phyloP scores from a whole-genome alignment of 2,797 vertebrate genomes.

The Parauchenoglanis ngamensis region DNA sequence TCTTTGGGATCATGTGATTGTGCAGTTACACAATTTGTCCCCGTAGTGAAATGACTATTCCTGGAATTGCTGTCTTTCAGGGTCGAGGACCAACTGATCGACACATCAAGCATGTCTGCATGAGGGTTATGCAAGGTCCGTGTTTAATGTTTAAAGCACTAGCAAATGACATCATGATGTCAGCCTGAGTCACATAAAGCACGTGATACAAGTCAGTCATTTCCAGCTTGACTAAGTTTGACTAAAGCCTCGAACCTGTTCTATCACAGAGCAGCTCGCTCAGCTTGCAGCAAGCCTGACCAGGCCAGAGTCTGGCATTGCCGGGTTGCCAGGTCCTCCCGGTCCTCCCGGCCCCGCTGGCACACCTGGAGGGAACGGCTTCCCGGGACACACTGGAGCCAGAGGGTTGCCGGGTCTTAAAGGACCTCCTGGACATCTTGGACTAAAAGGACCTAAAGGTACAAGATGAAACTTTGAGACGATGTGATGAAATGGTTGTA shows the following conservation, averaged over 20 bases:
- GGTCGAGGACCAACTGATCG: slow-evolving; percentile 86
- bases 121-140: slow-evolving; percentile 95
- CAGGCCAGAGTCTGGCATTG: slow-evolving; percentile 84
- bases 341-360: slow-evolving; percentile 87
- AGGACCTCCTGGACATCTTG: slow-evolving; percentile 86
- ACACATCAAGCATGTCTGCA: slow-evolving; percentile 94
- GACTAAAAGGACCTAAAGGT: slow-evolving; percentile 90
- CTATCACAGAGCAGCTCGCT: slow-evolving; percentile 86
- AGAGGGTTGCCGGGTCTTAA: slow-evolving; percentile 92
- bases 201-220: neutral
- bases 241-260: slow-evolving; percentile 18
- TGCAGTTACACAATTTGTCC: neutral
- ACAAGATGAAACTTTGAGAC: slow-evolving; percentile 24
- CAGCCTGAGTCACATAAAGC: neutral
- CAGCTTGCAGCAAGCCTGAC: slow-evolving; percentile 91
- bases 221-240: neutral
- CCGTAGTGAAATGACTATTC: neutral
- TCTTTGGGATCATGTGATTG: slow-evolving; percentile 28
- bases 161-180: neutral
- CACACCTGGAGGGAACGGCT: slow-evolving; percentile 84
- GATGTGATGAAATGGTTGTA: no score
- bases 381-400: slow-evolving; percentile 87
- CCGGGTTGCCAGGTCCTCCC: slow-evolving; percentile 85
- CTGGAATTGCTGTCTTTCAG: slow-evolving; percentile 65
- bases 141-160: slow-evolving; percentile 2